Conservation (phyloP, 2,888 invertebrate genomes). For the Standfussiana lucernea region DNA sequence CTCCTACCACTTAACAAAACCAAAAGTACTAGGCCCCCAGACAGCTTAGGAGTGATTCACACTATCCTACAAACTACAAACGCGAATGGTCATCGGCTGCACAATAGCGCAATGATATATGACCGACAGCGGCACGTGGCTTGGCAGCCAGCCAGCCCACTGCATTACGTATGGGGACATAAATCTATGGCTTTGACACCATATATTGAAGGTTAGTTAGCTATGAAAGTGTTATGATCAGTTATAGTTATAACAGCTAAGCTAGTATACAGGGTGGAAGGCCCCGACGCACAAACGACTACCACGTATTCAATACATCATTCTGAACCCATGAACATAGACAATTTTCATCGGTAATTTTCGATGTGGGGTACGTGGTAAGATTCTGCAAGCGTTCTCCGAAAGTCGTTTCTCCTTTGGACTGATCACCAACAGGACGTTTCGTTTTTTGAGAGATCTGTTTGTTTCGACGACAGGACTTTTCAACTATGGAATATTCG, state of each 20-base stretch:
- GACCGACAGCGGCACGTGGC: constrained; percentile 48
- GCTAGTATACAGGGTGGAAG: background rate
- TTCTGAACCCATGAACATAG: no score
- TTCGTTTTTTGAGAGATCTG: no score
- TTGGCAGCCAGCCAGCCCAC: constrained; percentile 48
- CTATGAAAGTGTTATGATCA: constrained; percentile 25
- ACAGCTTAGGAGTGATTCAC: constrained; percentile 3
- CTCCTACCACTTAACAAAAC: background rate
- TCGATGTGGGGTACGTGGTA: no score
- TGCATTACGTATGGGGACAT: constrained; percentile 53
- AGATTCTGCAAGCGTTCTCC: no score
- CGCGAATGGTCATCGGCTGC: constrained; percentile 43
- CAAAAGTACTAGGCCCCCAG: constrained; percentile 21
- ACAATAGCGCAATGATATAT: constrained; percentile 54
- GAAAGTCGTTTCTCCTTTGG: no score
- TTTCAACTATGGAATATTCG: no score
- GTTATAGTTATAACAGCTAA: constrained; percentile 4
- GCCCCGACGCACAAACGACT: background rate
- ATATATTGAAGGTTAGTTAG: constrained; percentile 51
- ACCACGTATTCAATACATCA: no score
- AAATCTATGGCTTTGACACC: constrained; percentile 54
- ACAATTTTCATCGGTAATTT: no score
- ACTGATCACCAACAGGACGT: no score
- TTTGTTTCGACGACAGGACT: no score
- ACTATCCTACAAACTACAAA: constrained; percentile 3